phyloP scores from a whole-genome alignment of 2,113 vertebrate species.

The Syngnathus floridae region DNA sequence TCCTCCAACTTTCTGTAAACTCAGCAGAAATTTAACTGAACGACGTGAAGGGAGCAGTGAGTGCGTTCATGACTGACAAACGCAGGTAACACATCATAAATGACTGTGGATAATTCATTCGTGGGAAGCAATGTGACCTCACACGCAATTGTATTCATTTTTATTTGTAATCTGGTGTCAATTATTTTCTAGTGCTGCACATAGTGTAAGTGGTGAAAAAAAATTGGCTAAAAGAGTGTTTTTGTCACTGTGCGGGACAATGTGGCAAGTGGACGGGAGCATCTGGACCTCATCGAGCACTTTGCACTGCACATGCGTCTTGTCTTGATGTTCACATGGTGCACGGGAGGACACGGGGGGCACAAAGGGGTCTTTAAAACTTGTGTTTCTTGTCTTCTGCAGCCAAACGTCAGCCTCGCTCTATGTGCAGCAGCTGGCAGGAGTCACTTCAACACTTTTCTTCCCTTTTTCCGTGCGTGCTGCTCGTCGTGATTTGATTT shows the following conservation, averaged over 20 bases:
- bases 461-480: slow-evolving; percentile 50
- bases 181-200: not conserved
- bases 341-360: slow-evolving; percentile 11
- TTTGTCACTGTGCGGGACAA: slow-evolving; percentile 12
- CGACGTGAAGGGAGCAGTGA: slow-evolving; percentile 10
- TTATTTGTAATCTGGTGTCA: not conserved
- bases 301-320: slow-evolving; percentile 6
- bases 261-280: not conserved
- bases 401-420: slow-evolving; percentile 44
- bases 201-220: slow-evolving; percentile 3
- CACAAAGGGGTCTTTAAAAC: slow-evolving; percentile 38
- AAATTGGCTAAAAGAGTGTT: slow-evolving; percentile 1
- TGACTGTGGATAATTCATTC: slow-evolving; percentile 24
- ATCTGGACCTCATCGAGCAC: slow-evolving; percentile 4
- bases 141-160: not conserved
- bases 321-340: slow-evolving; percentile 5
- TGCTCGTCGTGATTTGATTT: slow-evolving; percentile 43
- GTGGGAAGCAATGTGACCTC: not conserved
- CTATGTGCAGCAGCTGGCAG: slow-evolving; percentile 46
- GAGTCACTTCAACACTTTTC: slow-evolving; percentile 6
- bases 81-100: slow-evolving; percentile 40
- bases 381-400: slow-evolving; percentile 28
- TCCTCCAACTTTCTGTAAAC: not conserved
- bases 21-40: slow-evolving; percentile 22
- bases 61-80: slow-evolving; percentile 20